Evolutionary conservation across 2,113 vertebrate genomes (phyloP), one percentile per base, ranked within the genome.

Genomic region (Phycodurus eques): DNA sequence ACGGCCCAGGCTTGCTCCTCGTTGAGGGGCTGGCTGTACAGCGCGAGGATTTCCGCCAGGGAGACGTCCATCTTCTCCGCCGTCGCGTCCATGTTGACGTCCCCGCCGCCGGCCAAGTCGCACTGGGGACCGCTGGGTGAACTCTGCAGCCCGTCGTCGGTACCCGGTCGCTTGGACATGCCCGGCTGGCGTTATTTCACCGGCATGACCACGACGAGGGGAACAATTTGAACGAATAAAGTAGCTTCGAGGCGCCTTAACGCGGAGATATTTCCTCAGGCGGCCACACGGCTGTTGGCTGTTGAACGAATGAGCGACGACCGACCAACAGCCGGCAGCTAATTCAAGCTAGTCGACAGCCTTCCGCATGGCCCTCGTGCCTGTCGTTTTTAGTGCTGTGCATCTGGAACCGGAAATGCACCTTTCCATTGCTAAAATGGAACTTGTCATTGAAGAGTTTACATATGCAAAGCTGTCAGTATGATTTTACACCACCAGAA

Each of bases 1-100:
- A 99, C 96, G 8, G 97, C 96, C 97, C 97, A 99, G 4, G 96
- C 96, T 90, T 98, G 97, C 83, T 99, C 96, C 91, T 99, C 97
- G 85, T 98, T 98, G 76, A 98, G 96, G 85, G 96, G 97, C 86
- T 98, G 96, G 85, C 92, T 94, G 90, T 98, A 99, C 31, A 98
- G 91, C 22, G 71, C 83, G 62, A 99, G 90, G 68, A 98, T 97
- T 67, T 98, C 94, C 43, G 94, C 94, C 91, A 98, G 80, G 56
- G 93, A 94, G 42, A 98, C 89, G 62, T 93, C 92, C 56, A 35
- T 93, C 94, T 76, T 85, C 60, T 84, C 35, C 67, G 77, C 53
- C 35, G 35, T 35, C 68, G 68, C 17, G 49, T 42, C 47, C 46
- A 68, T 51, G 47, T 68, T 54, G 49, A 39, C 51, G 49, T 68